Conservation (phyloP, 2,113 vertebrate species). For the Neodontobutis hainanensis region DNA sequence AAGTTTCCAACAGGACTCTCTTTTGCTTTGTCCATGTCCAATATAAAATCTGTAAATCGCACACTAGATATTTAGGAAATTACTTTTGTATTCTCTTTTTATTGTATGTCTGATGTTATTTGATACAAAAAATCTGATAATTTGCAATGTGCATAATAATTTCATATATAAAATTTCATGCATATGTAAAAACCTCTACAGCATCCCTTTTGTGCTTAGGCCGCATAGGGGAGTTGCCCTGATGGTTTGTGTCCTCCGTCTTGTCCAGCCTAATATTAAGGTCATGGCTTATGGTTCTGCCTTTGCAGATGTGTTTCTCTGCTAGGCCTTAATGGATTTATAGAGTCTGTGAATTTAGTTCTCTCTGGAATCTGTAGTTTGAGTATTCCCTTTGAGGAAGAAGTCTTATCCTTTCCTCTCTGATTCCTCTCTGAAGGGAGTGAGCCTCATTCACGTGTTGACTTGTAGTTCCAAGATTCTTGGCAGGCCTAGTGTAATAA, state of each 20-base stretch:
- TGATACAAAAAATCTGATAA: no score
- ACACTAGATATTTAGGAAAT: constrained; percentile 53
- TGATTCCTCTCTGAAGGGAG: constrained; percentile 49
- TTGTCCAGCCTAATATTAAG: neutral
- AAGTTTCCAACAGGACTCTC: constrained; percentile 63
- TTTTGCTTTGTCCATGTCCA: constrained; percentile 31
- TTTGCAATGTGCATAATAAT: no score
- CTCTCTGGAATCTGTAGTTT: constrained; percentile 42
- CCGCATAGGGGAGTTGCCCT: no score
- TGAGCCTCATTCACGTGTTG: constrained; percentile 50
- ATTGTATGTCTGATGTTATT: no score
- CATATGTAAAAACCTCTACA: no score
- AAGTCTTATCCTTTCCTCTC: constrained; percentile 45
- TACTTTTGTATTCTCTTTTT: no score
- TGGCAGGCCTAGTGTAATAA: constrained; percentile 58
- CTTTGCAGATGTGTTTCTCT: neutral
- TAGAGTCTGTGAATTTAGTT: constrained; percentile 25
- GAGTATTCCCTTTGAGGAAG: constrained; percentile 28
- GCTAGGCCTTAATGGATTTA: constrained; percentile 10
- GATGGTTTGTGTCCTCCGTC: neutral
- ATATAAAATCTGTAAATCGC: constrained; percentile 47
- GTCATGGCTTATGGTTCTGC: neutral
- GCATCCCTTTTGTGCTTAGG: no score
- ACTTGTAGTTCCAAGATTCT: constrained; percentile 66
- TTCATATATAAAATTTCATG: no score